Evolutionary conservation across 2,888 invertebrate species (phyloP), one percentile per base, ranked within the genome.

Genomic region (Cordilura impudica): DNA sequence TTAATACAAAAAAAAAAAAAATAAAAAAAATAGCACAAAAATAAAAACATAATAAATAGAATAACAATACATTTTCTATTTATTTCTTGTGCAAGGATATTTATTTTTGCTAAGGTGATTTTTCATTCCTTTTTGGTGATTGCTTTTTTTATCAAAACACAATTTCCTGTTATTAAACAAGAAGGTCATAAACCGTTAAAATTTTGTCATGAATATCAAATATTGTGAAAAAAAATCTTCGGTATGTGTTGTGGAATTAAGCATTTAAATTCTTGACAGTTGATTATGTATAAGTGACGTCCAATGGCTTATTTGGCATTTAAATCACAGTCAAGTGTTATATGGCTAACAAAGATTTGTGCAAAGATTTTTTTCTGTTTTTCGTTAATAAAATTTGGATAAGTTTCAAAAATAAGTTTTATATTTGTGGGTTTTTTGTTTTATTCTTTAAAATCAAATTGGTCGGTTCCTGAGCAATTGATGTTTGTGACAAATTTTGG

Each of bases 121-220:
- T 39, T n/a, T 39, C 35, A n/a, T n/a, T 39, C n/a, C 35, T 39
- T 35, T 35, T 35, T 35, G n/a, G 12, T 39, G 35, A 39, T 39
- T 51, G 23, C 45, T 18, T 47, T 26, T 51, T 14, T 51, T 14
- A 51, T 26, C n/a, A 51, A 51, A 51, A 51, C 23, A n/a, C 19
- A 12, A 51, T 26, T 10, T 61, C 4, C 26, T 6, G 2, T 35
- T 35, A 4, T 47, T 12, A n/a, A n/a, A 10, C 1, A 14, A 45
- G 47, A 67, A 56, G 56, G 54, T 67, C 67, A 67, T 47, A 67
- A 56, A 67, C 56, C 56, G 26, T 67, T 19, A 67, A 67, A 54
- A 54, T 6, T 26, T 43, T 39, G 39, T 26, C 69, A 49, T 18
- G 18, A 60, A 35, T 35, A 67, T 29, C 5, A 39, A 39, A 39